phyloP scores from a whole-genome alignment of 2,888 invertebrate genomes.

The Adelphocoris suturalis region DNA sequence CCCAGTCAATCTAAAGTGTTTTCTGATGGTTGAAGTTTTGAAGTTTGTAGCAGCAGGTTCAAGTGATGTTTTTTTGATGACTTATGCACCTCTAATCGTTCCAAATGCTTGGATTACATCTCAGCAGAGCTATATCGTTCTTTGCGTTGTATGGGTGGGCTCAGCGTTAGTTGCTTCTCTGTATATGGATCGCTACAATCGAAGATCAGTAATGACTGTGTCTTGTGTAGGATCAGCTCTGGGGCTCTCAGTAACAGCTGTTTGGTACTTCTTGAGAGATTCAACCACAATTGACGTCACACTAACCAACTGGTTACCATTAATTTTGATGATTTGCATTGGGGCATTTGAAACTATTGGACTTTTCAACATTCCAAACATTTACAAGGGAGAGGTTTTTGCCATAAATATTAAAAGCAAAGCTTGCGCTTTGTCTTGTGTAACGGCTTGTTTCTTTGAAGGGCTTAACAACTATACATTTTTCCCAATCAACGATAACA shows the following conservation, averaged over 20 bases:
- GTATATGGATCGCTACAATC: constrained; percentile 73
- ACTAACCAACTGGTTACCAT: constrained; percentile 81
- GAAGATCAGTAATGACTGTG: constrained; percentile 73
- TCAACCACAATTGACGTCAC: constrained; percentile 82
- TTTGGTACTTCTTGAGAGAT: constrained; percentile 80
- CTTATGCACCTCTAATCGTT: constrained; percentile 74
- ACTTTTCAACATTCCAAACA: constrained; percentile 45
- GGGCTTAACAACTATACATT: constrained; percentile 78
- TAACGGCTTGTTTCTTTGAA: constrained; percentile 81
- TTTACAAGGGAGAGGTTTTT: constrained; percentile 82
- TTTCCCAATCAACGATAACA: constrained; percentile 29
- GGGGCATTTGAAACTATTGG: constrained; percentile 42
- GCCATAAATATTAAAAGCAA: constrained; percentile 83
- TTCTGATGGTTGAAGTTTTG: constrained; percentile 71
- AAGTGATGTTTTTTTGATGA: constrained; percentile 71
- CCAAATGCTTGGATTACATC: constrained; percentile 72
- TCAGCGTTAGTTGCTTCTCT: constrained; percentile 66
- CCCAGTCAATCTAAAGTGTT: constrained; percentile 69
- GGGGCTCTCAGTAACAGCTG: constrained; percentile 76
- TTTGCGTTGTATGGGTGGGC: constrained; percentile 72
- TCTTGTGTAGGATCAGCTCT: constrained; percentile 70
- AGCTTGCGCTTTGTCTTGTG: constrained; percentile 82
- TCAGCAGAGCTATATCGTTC: constrained; percentile 73
- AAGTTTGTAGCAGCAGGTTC: constrained; percentile 48
- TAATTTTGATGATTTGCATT: constrained; percentile 82